Evolutionary conservation across 2,113 vertebrate species (phyloP).

Genomic region (Megaceryle torquata): DNA sequence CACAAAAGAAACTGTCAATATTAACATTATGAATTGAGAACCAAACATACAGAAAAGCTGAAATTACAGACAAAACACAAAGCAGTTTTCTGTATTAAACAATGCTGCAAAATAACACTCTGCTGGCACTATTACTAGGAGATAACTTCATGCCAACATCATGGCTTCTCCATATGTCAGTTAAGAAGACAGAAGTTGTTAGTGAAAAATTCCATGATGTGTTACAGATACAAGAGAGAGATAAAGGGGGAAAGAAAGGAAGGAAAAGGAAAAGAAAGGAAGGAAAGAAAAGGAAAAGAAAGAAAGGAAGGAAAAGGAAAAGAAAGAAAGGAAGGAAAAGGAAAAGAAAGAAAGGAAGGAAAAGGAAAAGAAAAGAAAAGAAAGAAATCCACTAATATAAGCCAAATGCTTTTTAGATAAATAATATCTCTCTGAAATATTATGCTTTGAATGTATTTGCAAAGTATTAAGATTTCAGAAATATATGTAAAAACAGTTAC

Average conservation of each 20-base stretch:
- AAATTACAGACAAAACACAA: conserved; percentile 45
- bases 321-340: too few species aligned
- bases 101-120: background rate
- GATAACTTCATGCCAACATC: conserved; percentile 41
- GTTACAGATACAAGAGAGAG: background rate
- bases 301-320: background rate
- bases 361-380: background rate
- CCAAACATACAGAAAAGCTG: conserved; percentile 25
- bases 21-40: conserved; percentile 20
- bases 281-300: background rate
- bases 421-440: background rate
- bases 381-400: background rate
- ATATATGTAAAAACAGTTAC: background rate
- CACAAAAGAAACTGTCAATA: conserved; percentile 16
- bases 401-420: background rate
- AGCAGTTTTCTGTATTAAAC: conserved; percentile 25
- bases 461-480: background rate
- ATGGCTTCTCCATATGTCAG: conserved; percentile 43
- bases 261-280: too few species aligned
- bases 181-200: conserved; percentile 31
- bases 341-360: too few species aligned
- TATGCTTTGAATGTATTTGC: background rate
- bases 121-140: background rate
- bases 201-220: conserved; percentile 46
- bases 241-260: too few species aligned